Conservation (phyloP, 2,113 vertebrate species). For the Pseudonaja textilis region DNA sequence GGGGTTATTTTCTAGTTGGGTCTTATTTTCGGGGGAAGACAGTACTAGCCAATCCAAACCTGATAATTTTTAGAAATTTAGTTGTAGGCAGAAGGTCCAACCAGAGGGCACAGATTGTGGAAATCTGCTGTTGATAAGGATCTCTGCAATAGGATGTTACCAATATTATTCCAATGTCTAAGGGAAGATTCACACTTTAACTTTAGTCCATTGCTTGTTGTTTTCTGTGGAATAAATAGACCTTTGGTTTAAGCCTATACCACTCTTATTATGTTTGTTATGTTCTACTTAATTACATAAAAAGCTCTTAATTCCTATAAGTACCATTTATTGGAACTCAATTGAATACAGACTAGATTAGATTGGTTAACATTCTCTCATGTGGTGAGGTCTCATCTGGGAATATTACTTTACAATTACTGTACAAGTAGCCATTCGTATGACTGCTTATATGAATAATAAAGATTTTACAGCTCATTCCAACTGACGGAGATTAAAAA, state of each 20-base stretch:
- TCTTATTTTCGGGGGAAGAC: no score
- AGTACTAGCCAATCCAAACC: neutral
- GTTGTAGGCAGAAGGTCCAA: neutral
- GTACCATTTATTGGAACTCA: neutral
- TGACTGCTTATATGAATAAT: neutral
- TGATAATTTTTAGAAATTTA: neutral
- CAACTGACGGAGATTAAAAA: neutral
- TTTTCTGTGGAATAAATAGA: neutral
- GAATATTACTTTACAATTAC: neutral
- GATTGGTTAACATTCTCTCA: neutral
- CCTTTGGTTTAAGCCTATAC: neutral
- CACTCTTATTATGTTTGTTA: neutral
- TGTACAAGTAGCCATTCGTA: neutral
- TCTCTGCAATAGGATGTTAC: neutral
- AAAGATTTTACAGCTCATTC: neutral
- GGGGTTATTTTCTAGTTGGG: no score
- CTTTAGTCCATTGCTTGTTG: no score
- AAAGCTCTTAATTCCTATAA: neutral
- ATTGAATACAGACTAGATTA: neutral
- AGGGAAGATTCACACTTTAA: no score
- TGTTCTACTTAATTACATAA: neutral
- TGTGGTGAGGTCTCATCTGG: neutral
- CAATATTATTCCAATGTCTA: neutral
- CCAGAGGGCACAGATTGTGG: neutral
- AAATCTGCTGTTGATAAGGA: neutral